Percentiles rank a stretch among this genome's conserved stretches.
phyloP scores from a whole-genome alignment of 2,888 invertebrate genomes.

The Acrobasis consociella region DNA sequence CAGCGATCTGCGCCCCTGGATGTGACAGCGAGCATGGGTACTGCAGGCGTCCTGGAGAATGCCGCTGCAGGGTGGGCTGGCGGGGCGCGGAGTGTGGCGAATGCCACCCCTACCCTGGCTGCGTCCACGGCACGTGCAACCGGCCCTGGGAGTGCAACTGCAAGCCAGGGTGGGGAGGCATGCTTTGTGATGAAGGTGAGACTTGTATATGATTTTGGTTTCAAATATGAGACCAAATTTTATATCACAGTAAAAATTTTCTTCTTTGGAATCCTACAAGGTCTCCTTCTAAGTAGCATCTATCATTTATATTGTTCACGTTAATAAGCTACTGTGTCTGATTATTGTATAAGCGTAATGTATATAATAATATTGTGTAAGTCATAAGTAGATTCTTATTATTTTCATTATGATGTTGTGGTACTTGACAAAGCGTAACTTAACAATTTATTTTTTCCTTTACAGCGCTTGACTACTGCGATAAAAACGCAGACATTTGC shows the following conservation, averaged over 20 bases:
- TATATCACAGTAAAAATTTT: background rate
- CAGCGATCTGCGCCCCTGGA: conserved; percentile 92
- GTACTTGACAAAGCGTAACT: too few relatives aligned
- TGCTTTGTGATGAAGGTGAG: conserved; percentile 95
- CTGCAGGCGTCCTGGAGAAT: conserved; percentile 87
- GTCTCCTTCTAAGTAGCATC: too few relatives aligned
- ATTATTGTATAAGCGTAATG: too few relatives aligned
- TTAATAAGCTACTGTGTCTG: too few relatives aligned
- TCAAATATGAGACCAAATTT: background rate
- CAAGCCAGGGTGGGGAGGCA: conserved; percentile 93
- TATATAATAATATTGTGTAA: too few relatives aligned
- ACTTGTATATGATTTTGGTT: too few relatives aligned
- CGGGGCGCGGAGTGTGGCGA: conserved; percentile 89
- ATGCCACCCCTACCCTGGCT: conserved; percentile 94
- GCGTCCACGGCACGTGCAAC: conserved; percentile 91
- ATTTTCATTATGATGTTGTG: too few relatives aligned
- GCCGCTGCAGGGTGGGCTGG: conserved; percentile 93
- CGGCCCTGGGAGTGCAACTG: conserved; percentile 96
- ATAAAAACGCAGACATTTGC: conserved; percentile 88
- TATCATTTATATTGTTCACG: too few relatives aligned
- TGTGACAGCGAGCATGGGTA: conserved; percentile 93
- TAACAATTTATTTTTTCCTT: conserved; percentile 28
- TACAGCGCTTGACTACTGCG: conserved; percentile 92
- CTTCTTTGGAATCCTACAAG: too few relatives aligned
- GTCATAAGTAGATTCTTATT: too few relatives aligned